Conservation (phyloP, 2,797 vertebrate species). For the Diglossa cyanea region DNA sequence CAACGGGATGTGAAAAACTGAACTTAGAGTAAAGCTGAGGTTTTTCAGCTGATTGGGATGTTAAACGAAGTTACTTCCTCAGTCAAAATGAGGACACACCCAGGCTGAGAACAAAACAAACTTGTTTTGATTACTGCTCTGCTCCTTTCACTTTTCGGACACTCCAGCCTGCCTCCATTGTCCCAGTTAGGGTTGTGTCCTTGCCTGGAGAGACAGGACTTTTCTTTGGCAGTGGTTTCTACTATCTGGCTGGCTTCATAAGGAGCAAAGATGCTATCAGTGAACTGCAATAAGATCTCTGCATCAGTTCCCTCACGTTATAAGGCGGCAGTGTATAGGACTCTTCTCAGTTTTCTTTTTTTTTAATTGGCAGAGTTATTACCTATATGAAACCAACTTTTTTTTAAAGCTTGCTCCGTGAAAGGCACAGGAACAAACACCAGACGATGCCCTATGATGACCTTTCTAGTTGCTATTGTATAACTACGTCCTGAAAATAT, state of each 20-base stretch:
- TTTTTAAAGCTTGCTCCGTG: background rate
- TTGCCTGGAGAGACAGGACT: background rate
- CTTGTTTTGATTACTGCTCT: conserved; percentile 52
- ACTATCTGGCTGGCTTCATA: background rate
- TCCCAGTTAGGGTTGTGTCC: background rate
- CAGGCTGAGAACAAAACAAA: conserved; percentile 53
- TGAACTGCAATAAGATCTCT: conserved; percentile 2
- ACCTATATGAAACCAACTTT: conserved; percentile 1
- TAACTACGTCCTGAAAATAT: background rate
- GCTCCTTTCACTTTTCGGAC: conserved; percentile 41
- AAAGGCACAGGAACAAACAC: conserved; percentile 25
- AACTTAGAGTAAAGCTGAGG: background rate
- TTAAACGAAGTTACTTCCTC: conserved; percentile 54
- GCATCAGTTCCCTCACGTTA: background rate
- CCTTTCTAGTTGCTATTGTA: conserved; percentile 14
- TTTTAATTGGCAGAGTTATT: conserved; percentile 32
- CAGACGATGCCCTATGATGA: background rate
- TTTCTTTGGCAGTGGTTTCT: conserved; percentile 32
- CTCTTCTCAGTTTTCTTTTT: conserved; percentile 25
- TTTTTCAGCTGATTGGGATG: conserved; percentile 48
- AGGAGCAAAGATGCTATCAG: conserved; percentile 36
- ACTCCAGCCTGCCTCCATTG: background rate
- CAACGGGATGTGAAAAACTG: conserved; percentile 43
- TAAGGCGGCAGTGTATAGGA: background rate
- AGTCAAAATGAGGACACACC: conserved; percentile 13